Base-by-base conservation (phyloP, 2,888 invertebrate species). In the Erpobdella octoculata region DNA sequence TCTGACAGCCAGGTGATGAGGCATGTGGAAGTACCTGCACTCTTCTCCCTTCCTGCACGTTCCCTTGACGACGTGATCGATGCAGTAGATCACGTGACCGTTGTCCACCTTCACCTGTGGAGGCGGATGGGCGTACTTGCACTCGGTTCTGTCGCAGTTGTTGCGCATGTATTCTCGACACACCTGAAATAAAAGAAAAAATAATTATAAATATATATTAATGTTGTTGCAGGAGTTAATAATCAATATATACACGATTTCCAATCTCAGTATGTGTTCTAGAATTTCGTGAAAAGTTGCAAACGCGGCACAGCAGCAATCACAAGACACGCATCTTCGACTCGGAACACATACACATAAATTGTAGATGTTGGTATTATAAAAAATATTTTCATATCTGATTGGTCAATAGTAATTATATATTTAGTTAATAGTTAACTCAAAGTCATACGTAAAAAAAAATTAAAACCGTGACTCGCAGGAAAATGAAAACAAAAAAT, bases 121-220 rank as follows among this genome's bases (percentile, higher is more conserved):
- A 31, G 72, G 72, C 8, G 72, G 72, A 72, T 72, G 72, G 25
- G 72, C 72, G 65, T 36, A 72, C 6, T 66, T 66, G 31, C 72
- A 72, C 62, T 59, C 62, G 1, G 46, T 62, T 15, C 72, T 35
- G 64, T 58, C 25, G 31, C 72, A 72, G 18, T 62, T 68, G 68
- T 35, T 46, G 12, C 69, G 68, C 41, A 53, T 31, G 46, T 35
- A 72, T 28, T 72, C 59, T 28, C 72, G 37, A 35, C 72, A 72
- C 21, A 68, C 72, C 69, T 72, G 33, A 15, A 62, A 31, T n/a
- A n/a, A n/a, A n/a, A n/a, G n/a, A n/a, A 12, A 41, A 12, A 12
- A 41, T 18, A 12, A 41, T 12, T 41, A 41, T 41, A 12, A 41
- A 12, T 41, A 41, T 41, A 12, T 12, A 41, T 12, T n/a, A n/a